Percentiles rank a stretch among this genome's conserved stretches.
phyloP scores from a whole-genome alignment of 2,888 invertebrate species.

The Teleiodes luculella region DNA sequence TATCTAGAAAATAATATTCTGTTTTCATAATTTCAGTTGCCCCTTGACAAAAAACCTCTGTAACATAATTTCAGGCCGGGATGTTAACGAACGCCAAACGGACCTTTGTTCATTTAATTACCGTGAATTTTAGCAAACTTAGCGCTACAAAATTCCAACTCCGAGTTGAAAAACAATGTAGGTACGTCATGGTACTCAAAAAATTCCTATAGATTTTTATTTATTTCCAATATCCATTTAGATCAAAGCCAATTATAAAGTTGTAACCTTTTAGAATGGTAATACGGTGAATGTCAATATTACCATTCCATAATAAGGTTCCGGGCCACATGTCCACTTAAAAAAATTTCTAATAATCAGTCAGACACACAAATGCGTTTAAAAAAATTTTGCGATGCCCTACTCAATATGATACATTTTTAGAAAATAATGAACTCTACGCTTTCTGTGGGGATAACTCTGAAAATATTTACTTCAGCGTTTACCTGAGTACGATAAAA shows the following conservation, averaged over 20 bases:
- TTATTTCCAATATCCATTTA: neutral
- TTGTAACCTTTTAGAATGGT: conserved; percentile 18
- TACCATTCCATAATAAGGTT: too few species aligned
- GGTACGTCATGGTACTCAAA: conserved; percentile 4
- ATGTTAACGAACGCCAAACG: conserved; percentile 30
- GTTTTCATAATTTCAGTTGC: too few species aligned
- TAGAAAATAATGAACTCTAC: too few species aligned
- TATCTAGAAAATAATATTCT: too few species aligned
- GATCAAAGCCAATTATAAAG: neutral
- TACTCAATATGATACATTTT: too few species aligned
- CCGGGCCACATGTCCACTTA: too few species aligned
- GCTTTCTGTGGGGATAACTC: too few species aligned
- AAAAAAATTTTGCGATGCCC: too few species aligned
- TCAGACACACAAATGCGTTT: too few species aligned
- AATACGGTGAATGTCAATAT: conserved; percentile 42
- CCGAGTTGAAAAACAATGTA: conserved; percentile 21
- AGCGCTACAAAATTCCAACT: conserved; percentile 22
- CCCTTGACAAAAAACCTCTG: conserved; percentile 38
- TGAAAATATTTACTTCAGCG: too few species aligned
- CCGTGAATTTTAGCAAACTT: conserved; percentile 32
- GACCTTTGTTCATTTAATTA: conserved; percentile 41
- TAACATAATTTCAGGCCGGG: conserved; percentile 20
- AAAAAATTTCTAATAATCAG: too few species aligned
- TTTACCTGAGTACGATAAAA: too few species aligned
- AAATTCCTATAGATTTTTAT: conserved; percentile 12